A percentile compares a stretch with the other conserved stretches of the same genome.
Evolutionary conservation across 2,888 invertebrate genomes (phyloP).

Genomic region (Phortica magna): DNA sequence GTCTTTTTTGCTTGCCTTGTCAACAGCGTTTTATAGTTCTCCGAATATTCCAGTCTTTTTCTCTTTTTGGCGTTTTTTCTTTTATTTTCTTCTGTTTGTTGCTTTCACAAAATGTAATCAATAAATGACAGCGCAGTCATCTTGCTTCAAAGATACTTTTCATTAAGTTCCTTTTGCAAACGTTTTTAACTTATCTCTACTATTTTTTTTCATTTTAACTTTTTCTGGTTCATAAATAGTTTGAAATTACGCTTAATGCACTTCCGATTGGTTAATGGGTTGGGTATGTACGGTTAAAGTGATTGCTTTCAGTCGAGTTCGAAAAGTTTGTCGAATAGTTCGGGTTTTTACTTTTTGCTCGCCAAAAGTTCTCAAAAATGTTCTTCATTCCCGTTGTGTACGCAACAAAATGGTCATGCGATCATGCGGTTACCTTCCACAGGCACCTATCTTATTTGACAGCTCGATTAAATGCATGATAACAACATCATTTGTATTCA

Average conservation of each 20-base stretch:
- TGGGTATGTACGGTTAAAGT: not conserved
- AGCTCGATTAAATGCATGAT: too few relatives aligned
- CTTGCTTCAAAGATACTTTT: not conserved
- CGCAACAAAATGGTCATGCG: too few relatives aligned
- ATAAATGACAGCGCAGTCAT: slow-evolving; percentile 53
- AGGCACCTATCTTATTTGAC: too few relatives aligned
- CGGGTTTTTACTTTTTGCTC: not conserved
- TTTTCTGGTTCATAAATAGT: slow-evolving; percentile 6
- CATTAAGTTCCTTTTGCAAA: slow-evolving; percentile 16
- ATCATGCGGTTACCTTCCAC: too few relatives aligned
- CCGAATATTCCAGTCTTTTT: not conserved
- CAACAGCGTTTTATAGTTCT: slow-evolving; percentile 27
- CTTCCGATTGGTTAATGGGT: slow-evolving; percentile 44
- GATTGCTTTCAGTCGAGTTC: not conserved
- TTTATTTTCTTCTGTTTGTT: slow-evolving; percentile 39
- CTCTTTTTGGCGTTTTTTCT: slow-evolving; percentile 34
- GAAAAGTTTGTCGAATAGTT: not conserved
- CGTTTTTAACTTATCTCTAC: slow-evolving; percentile 37
- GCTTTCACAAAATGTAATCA: slow-evolving; percentile 55
- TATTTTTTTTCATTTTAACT: not conserved
- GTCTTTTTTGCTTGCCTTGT: slow-evolving; percentile 44
- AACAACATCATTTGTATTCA: too few relatives aligned
- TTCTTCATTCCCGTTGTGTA: too few relatives aligned
- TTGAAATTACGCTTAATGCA: slow-evolving; percentile 45
- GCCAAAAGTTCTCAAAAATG: not conserved